Conservation (phyloP, 1,140 invertebrate species). For the Subanguina moxae region DNA sequence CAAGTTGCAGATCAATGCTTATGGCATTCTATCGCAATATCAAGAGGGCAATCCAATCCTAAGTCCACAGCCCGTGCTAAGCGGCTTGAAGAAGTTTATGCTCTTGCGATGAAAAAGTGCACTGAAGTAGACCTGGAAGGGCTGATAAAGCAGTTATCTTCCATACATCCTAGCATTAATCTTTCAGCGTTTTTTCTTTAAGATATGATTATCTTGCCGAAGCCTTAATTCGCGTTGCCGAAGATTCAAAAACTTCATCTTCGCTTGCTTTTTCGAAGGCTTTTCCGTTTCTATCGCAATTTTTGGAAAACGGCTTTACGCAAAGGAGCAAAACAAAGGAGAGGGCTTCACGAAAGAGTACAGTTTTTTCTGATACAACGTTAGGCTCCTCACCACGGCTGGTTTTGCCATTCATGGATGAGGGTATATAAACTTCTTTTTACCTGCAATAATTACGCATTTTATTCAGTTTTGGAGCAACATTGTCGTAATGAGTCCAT, state of each 20-base stretch:
- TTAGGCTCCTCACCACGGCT: conserved; percentile 13
- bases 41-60: background rate
- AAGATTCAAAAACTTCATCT: background rate
- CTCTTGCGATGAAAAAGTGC: conserved; percentile 16
- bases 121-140: conserved; percentile 16
- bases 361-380: background rate
- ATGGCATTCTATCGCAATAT: conserved; percentile 25
- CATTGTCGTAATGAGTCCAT: background rate
- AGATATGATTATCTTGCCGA: conserved; percentile 28
- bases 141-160: conserved; percentile 29
- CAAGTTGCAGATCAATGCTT: conserved; percentile 29
- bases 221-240: conserved; percentile 25
- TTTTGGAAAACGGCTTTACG: conserved; percentile 19
- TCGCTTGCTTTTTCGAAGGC: background rate
- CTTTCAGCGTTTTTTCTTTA: no score
- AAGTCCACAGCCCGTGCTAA: conserved; percentile 19
- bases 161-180: no score
- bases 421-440: background rate
- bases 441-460: background rate
- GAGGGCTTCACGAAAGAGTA: background rate
- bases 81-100: conserved; percentile 39
- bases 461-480: background rate
- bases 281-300: conserved; percentile 17
- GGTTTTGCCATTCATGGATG: conserved; percentile 20
- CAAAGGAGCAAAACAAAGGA: conserved; percentile 3